Percentiles rank a stretch among this genome's conserved stretches.
Conservation (phyloP, 2,797 vertebrate species). For the Spatula versicolor region DNA sequence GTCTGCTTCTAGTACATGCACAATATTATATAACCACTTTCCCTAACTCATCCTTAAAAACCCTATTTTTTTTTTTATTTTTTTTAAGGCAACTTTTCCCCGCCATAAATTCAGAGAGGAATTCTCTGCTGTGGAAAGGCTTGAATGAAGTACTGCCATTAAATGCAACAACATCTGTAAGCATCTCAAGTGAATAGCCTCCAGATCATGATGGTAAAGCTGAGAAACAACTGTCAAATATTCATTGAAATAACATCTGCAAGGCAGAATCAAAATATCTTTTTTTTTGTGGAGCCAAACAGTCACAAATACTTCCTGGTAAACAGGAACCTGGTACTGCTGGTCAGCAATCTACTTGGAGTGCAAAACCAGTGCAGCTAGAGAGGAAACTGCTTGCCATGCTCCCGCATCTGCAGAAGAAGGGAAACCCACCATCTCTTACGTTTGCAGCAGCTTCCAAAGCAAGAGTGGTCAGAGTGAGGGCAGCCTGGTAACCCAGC, state of each 20-base stretch:
- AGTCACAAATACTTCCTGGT: slow-evolving; percentile 7
- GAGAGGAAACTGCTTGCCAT: not conserved
- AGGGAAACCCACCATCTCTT: not conserved
- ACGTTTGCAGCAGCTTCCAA: rapidly evolving
- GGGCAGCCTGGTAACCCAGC: not conserved
- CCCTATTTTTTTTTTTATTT: not conserved
- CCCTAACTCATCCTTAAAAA: slow-evolving; percentile 4
- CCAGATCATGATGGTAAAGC: not conserved
- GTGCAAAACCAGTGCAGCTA: not conserved
- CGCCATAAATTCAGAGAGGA: not conserved
- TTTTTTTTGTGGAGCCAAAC: not conserved
- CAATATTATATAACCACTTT: not conserved
- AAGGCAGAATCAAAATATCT: not conserved
- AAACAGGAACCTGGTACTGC: not conserved
- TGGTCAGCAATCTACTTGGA: not conserved
- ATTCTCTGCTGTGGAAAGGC: not conserved
- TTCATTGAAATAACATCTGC: slow-evolving; percentile 18
- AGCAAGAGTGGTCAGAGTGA: not conserved
- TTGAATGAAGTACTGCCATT: not conserved
- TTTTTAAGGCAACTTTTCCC: not conserved
- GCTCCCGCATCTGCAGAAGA: rapidly evolving
- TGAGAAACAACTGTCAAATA: slow-evolving; percentile 4
- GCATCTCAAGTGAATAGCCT: slow-evolving; percentile 20
- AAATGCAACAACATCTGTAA: slow-evolving; percentile 37
- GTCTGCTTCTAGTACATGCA: not conserved